Evolutionary conservation across 2,797 vertebrate species (phyloP), one percentile per base, ranked within the genome.

Genomic region (Phrynocephalus vlangalii): DNA sequence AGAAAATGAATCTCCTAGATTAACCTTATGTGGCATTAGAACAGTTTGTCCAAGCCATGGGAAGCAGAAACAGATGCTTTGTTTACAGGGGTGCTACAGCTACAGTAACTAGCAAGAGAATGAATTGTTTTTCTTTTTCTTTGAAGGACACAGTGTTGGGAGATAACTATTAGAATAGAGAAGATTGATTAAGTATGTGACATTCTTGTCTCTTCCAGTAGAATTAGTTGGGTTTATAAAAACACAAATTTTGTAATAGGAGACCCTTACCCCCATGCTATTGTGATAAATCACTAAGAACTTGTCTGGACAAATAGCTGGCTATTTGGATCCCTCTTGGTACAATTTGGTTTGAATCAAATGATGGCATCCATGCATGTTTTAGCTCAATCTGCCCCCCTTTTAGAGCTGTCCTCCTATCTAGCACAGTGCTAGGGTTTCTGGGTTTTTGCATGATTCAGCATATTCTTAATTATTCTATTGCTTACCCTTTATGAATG

Each of bases 111-210:
- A 71, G 67, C 10, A 83, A 71, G 52, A 30, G 2, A 71, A 83
- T 82, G 68, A 71, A n/a, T 44, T 44, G 38, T 5, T 44, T 44
- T 44, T 44, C 67, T 22, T 83, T 71, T 83, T 71, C 6, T n/a
- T 52, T 71, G 67, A 70, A 83, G 81, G 67, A 71, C 28, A 70
- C 44, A 83, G 3, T 67, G 60, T 81, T 67, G 38, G 79, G 79
- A 81, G 24, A 67, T 30, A 67, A 60, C 30, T 81, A 81, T 52
- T 78, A 78, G 76, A 26, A 52, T 28, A 4, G 11, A 78, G 76
- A 22, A 78, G 26, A 16, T 20, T 30, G 77, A 18, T 56, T 79
- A 60, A 52, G 78, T 30, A 60, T 30, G 30, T 81, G 60, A 67
- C 30, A 26, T 81, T 81, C 20, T 81, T 81, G 79, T 22, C 10